Evolutionary conservation across 1,140 invertebrate species (phyloP), one percentile per base, ranked within the genome.

Genomic region (Platyura marginata): DNA sequence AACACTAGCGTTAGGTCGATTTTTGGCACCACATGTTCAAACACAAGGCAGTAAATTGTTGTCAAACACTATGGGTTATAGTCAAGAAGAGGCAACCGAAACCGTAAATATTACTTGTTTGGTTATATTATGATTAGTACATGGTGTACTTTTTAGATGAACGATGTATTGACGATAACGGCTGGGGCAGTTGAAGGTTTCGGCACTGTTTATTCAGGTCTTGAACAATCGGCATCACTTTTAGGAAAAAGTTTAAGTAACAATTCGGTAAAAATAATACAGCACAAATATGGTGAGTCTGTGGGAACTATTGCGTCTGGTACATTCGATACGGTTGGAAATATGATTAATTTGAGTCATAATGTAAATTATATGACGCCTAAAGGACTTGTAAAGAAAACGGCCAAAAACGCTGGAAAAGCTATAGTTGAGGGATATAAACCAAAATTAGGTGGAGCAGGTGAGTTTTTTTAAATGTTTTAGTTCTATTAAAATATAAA

Each of bases 261-360:
- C 44, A 79, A 81, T 54, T 81, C 77, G 3, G 78, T 81, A 2
- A 67, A 71, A 47, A 68, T 79, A 36, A 74, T 82, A 35, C 56
- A 72, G 48, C 73, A 81, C 55, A 80, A 74, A 76, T 77, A 79
- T 62, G 78, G 78, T 2, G 45, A 55, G 8, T 63, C 72, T 18
- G 73, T 69, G 40, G 72, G 71, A 9, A 56, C 63, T 45, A 54
- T 75, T 2, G 68, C 75, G 2, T 66, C 65, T 34, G 66, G 72
- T 46, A 69, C 74, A 3, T 61, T 80, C 21, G 68, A 69, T 49
- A 67, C 76, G 1, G 64, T 75, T 18, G 77, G 78, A 13, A 78
- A 81, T 57, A 61, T 74, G 2, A 68, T 68, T 29, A 53, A 66
- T 46, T 68, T 76, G 3, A 69, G 66, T 16, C 63, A 69, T 47